A percentile compares a stretch with the other conserved stretches of the same genome.
Conservation (phyloP, 2,797 vertebrate species). For the Mycteria americana region DNA sequence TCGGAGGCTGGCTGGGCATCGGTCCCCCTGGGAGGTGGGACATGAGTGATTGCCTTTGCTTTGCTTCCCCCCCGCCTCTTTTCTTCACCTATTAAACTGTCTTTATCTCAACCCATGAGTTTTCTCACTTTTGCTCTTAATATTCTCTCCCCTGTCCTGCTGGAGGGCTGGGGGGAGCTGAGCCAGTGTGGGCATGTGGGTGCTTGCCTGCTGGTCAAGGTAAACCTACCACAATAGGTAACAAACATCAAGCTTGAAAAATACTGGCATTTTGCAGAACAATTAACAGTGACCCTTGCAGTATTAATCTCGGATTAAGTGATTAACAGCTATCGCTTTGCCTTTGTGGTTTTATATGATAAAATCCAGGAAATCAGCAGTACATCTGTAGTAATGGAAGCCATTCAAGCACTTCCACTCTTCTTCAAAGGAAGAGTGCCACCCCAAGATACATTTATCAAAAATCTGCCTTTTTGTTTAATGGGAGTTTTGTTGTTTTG, state of each 20-base stretch:
- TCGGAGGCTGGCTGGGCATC: not conserved
- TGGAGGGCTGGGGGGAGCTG: not conserved
- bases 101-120: fast-evolving
- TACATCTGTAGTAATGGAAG: not conserved
- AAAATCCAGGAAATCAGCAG: not conserved
- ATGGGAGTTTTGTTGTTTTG: not conserved
- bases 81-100: not conserved
- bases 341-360: not conserved
- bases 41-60: not conserved
- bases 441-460: not conserved
- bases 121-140: not conserved
- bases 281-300: not conserved
- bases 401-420: not conserved
- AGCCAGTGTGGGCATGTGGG: not conserved
- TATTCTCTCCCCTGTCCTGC: not conserved
- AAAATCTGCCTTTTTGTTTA: not conserved
- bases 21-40: fast-evolving
- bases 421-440: not conserved
- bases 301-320: not conserved
- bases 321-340: not conserved
- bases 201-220: not conserved
- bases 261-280: not conserved
- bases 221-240: not conserved
- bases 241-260: not conserved
- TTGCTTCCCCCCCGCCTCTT: not conserved